These are phyloP conservation scores for Pyralis farinalis DNA, from an alignment of 2,888 invertebrate species.

Conservation along the genomic window DNA sequence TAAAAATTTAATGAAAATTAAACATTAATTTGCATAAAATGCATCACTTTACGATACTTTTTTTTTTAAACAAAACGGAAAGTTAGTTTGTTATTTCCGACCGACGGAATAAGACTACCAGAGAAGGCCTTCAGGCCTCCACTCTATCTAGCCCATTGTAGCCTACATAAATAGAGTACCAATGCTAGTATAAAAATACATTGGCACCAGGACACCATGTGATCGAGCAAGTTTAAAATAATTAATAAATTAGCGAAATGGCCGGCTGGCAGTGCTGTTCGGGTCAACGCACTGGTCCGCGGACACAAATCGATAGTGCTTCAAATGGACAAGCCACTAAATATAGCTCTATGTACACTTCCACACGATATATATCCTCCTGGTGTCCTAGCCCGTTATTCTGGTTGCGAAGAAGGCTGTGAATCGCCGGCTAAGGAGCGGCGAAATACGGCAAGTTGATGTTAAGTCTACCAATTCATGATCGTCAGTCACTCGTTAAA, in stretches of 20 bases:
- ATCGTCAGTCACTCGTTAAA: too few species aligned
- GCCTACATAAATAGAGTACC: too few species aligned
- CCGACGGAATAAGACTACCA: too few species aligned
- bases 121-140: too few species aligned
- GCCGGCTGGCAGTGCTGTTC: conserved; percentile 44
- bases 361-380: conserved; percentile 13
- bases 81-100: too few species aligned
- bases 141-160: too few species aligned
- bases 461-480: too few species aligned
- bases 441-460: neutral
- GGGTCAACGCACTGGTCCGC: conserved; percentile 68
- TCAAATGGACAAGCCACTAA: conserved; percentile 72
- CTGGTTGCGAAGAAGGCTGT: conserved; percentile 4
- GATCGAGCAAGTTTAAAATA: conserved; percentile 55
- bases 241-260: conserved; percentile 77
- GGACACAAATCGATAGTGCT: conserved; percentile 75
- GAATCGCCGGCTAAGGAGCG: conserved; percentile 1
- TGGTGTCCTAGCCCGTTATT: conserved; percentile 6
- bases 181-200: conserved; percentile 1
- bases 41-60: too few species aligned
- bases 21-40: too few species aligned
- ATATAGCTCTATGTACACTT: conserved; percentile 44
- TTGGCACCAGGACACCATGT: conserved; percentile 38
- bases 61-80: too few species aligned
- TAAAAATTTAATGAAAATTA: too few species aligned